Conservation (phyloP, 1,140 invertebrate species). For the Aphis craccivora region DNA sequence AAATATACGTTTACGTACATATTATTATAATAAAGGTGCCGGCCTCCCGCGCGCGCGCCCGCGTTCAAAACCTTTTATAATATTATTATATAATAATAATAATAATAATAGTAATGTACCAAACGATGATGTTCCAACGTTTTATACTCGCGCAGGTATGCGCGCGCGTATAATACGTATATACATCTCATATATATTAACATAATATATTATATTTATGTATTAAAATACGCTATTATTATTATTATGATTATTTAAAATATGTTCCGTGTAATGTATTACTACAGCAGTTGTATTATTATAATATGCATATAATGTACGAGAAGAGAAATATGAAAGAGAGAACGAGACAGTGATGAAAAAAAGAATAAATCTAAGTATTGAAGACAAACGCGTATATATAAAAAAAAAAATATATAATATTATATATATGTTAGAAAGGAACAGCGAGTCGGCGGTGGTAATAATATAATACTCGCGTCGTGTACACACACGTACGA, state of each 20-base stretch:
- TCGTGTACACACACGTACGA: not conserved
- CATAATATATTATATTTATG: conserved; percentile 11
- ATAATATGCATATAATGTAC: not conserved
- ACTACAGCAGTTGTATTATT: not conserved
- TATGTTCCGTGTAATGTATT: conserved; percentile 16
- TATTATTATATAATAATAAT: not conserved
- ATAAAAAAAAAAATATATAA: not conserved
- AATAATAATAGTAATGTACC: not conserved
- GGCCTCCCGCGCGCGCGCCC: not conserved
- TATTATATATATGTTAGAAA: conserved; percentile 9
- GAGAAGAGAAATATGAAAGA: conserved; percentile 22
- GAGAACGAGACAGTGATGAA: not conserved
- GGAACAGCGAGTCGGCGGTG: conserved; percentile 20
- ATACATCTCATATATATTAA: not conserved
- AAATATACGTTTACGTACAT: not conserved
- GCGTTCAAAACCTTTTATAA: not conserved
- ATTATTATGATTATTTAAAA: conserved; percentile 23
- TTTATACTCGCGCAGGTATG: not conserved
- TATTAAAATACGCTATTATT: conserved; percentile 15
- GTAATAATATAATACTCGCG: conserved; percentile 38
- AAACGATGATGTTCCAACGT: not conserved
- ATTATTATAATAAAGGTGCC: not conserved
- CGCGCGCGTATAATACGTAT: not conserved
- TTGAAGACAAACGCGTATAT: not conserved
- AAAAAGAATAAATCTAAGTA: conserved; percentile 35